A percentile compares a stretch with the other conserved stretches of the same genome.
Conservation (phyloP, 2,113 vertebrate genomes). For the Toxotes jaculatrix region DNA sequence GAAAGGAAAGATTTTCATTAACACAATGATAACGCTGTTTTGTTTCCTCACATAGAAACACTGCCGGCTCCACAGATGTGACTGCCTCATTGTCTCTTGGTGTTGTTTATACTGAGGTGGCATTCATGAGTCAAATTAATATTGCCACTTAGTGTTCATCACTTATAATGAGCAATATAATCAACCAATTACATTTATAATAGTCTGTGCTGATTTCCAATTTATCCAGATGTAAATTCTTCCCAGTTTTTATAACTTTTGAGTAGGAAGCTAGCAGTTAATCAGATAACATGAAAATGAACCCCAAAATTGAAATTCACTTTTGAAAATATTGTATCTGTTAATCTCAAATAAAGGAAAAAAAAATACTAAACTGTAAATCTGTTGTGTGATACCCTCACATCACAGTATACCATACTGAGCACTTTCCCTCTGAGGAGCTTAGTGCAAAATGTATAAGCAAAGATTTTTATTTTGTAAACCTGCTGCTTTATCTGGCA, state of each 20-base stretch:
- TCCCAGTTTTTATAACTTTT: constrained; percentile 51
- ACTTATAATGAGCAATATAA: constrained; percentile 77
- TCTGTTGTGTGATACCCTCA: neutral
- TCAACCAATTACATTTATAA: constrained; percentile 77
- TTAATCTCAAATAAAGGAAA: neutral
- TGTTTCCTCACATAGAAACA: constrained; percentile 22
- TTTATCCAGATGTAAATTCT: constrained; percentile 65
- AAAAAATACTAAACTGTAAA: neutral
- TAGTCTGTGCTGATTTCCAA: constrained; percentile 72
- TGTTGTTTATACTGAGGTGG: constrained; percentile 68
- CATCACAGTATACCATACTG: neutral
- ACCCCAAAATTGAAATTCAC: constrained; percentile 13
- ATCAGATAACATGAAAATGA: constrained; percentile 46
- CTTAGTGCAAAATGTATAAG: neutral
- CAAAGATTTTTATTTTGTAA: constrained; percentile 25
- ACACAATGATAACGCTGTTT: constrained; percentile 31
- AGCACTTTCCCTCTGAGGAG: neutral
- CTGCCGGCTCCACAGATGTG: constrained; percentile 21
- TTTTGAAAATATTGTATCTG: constrained; percentile 10
- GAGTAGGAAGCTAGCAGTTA: constrained; percentile 27
- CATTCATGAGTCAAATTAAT: constrained; percentile 78
- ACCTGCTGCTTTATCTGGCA: constrained; percentile 44
- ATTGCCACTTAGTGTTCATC: constrained; percentile 74
- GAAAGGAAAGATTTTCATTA: constrained; percentile 46
- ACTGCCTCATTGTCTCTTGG: constrained; percentile 44